Conservation (phyloP, 1,140 invertebrate species). For the Tribolium madens region DNA sequence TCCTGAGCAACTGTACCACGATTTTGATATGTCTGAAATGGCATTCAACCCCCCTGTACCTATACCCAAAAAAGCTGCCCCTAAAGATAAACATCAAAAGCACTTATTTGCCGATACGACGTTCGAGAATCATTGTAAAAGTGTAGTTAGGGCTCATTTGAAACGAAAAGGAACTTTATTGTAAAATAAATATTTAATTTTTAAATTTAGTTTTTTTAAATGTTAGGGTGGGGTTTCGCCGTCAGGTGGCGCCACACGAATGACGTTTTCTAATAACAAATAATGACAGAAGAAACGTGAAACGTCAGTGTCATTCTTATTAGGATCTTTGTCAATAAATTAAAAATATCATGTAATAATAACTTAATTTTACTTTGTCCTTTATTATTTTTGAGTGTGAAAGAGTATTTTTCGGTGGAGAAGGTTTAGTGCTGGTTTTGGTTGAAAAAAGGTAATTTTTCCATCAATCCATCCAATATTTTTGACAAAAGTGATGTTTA, state of each 20-base stretch:
- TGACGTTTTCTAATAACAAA: conserved; percentile 31
- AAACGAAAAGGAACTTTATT: neutral
- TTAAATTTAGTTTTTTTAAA: neutral
- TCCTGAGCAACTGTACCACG: conserved; percentile 69
- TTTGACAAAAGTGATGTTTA: neutral
- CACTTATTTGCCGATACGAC: conserved; percentile 50
- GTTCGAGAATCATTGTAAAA: conserved; percentile 57
- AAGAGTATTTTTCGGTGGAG: conserved; percentile 7
- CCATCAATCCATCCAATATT: conserved; percentile 21
- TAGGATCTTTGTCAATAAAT: conserved; percentile 27
- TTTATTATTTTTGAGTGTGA: conserved; percentile 26
- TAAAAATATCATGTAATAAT: conserved; percentile 42
- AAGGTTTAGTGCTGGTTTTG: neutral
- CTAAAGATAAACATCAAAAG: conserved; percentile 58
- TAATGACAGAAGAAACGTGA: conserved; percentile 40
- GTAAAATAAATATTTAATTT: conserved; percentile 9
- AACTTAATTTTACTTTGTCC: conserved; percentile 26
- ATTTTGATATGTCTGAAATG: conserved; percentile 75
- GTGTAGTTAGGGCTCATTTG: neutral
- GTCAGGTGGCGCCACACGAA: neutral
- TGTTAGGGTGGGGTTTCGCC: neutral
- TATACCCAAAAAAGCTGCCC: conserved; percentile 65
- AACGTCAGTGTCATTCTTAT: conserved; percentile 40
- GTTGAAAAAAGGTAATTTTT: conserved; percentile 26
- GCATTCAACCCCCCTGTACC: conserved; percentile 75